Base-by-base conservation (phyloP, 1,140 invertebrate species). In the Tetranychus urticae region DNA sequence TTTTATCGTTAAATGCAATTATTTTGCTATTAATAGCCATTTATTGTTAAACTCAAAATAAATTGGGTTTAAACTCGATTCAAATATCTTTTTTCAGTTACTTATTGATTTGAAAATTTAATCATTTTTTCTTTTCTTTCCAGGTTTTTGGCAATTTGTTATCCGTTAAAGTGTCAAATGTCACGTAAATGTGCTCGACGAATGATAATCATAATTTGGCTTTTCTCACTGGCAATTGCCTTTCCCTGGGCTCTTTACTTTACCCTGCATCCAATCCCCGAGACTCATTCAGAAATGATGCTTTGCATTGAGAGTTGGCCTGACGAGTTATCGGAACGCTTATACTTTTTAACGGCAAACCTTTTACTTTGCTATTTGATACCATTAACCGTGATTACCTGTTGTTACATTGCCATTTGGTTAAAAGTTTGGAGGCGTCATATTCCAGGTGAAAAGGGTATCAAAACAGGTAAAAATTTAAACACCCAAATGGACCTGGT, bases 131-230 rank as follows among this genome's bases (percentile, higher is more conserved):
- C 39, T 10, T 48, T 36, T 39, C 2, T n/a, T 23, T 23, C 23
- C 2, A 94, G 89, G 75, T 93, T 91, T 71, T 76, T 92, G 63
- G 89, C 89, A 37, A 93, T 93, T 63, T 93, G 89, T 82, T 91
- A 85, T 81, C 87, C 88, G 1, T 71, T 93, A 65, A 86, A 87
- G 70, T 84, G 83, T 65, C 88, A 91, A 72, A 88, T 93, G 71
- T 90, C 87, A 33, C 87, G 86, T 64, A 76, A 81, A 48, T 79
- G 84, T 34, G 86, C 87, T 0, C 77, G 85, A 14, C 74, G 86
- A 69, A 85, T 91, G 76, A 90, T 94, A 65, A 73, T 84, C n/a
- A 72, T 88, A 67, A 92, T 93, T 67, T 93, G 90, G 90, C 76
- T 86, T 64, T 80, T 89, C 62, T 86, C 88, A 0, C 72, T 86